Evolutionary conservation across 2,113 vertebrate species (phyloP).

Genomic region (Baryphthengus martii): DNA sequence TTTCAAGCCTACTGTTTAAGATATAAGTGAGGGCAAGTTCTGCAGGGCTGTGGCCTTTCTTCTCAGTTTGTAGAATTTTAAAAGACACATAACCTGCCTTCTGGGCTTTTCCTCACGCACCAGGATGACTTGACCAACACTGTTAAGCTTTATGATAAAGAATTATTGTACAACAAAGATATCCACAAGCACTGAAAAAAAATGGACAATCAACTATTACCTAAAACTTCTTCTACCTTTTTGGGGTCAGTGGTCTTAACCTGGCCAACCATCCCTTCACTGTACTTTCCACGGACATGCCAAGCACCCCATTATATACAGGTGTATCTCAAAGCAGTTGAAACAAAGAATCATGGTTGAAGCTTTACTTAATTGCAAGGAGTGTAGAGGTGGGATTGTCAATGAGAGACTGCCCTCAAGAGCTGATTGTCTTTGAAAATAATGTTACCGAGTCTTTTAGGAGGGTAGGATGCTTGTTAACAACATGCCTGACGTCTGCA

Average conservation of each 20-base stretch:
- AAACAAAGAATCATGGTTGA: not conserved
- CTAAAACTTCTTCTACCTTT: not conserved
- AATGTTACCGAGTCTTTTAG: not conserved
- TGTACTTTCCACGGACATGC: not conserved
- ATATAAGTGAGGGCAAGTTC: not conserved
- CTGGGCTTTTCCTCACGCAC: not conserved
- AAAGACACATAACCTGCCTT: not conserved
- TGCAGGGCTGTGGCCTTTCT: not conserved
- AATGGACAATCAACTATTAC: not conserved
- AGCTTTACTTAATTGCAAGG: not conserved
- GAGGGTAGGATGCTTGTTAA: not conserved
- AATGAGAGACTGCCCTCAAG: not conserved
- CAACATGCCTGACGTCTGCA: not conserved
- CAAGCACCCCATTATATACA: not conserved
- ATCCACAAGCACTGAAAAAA: not conserved
- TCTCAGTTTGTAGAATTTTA: not conserved
- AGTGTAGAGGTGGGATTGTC: not conserved
- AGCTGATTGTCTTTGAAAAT: not conserved
- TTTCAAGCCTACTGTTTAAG: not conserved
- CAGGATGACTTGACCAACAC: not conserved
- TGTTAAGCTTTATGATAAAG: not conserved
- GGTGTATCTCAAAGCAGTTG: not conserved
- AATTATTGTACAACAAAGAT: not conserved
- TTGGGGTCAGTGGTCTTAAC: not conserved
- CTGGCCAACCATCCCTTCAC: not conserved